These are phyloP conservation scores for Lepidochitona cinerea DNA, from an alignment of 2,888 invertebrate species.

Conservation along the genomic window DNA sequence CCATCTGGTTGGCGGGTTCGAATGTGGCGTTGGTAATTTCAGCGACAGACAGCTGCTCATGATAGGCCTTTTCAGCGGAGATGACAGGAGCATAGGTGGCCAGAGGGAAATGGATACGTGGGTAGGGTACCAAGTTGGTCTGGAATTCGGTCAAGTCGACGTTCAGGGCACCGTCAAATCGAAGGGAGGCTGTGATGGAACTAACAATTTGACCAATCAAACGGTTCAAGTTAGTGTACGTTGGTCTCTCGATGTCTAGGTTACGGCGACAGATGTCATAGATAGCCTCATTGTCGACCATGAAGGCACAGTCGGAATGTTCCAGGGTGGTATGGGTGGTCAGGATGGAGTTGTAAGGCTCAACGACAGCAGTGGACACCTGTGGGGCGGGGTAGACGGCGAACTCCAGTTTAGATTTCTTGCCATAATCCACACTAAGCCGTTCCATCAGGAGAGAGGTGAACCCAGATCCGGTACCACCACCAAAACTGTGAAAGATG, in stretches of 20 bases:
- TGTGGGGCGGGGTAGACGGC: conserved; percentile 90
- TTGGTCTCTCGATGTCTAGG: neutral
- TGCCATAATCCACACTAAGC: neutral
- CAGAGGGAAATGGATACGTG: neutral
- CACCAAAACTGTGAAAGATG: neutral
- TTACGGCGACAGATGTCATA: neutral
- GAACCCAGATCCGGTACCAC: neutral
- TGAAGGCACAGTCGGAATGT: neutral
- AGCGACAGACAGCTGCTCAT: neutral
- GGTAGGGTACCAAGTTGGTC: neutral
- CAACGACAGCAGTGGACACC: conserved; percentile 80
- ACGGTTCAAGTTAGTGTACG: neutral
- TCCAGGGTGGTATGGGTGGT: conserved; percentile 71
- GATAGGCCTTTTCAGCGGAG: neutral
- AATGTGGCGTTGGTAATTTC: neutral
- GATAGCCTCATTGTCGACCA: neutral
- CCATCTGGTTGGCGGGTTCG: neutral
- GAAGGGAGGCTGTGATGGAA: neutral
- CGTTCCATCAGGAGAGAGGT: neutral
- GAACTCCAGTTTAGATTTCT: conserved; percentile 74
- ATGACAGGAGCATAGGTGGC: neutral
- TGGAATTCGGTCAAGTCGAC: neutral
- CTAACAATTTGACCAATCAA: neutral
- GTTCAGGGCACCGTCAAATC: neutral
- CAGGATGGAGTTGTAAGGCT: conserved; percentile 95